Evolutionary conservation across 2,888 invertebrate genomes (phyloP).

Genomic region (Dolichomitus sp.): DNA sequence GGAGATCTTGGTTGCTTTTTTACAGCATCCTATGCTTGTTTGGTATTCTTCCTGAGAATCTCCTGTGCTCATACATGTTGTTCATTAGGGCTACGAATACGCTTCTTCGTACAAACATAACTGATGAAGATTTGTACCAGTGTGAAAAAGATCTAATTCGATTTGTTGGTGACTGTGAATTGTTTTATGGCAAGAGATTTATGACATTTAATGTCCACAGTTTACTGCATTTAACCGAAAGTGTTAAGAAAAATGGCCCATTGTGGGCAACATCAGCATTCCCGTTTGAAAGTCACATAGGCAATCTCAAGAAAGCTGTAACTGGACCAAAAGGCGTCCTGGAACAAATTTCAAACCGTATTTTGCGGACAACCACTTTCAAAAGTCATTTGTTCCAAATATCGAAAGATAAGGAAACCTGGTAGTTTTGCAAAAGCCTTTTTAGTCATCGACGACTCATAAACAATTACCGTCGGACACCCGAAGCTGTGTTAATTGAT

Average conservation of each 20-base stretch:
- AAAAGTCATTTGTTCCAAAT: too few relatives aligned
- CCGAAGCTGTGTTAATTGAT: neutral
- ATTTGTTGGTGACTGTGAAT: constrained; percentile 63
- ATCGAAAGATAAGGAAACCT: neutral
- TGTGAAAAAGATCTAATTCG: constrained; percentile 60
- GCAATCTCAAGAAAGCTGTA: neutral
- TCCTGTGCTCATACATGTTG: constrained; percentile 11
- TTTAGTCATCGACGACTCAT: neutral
- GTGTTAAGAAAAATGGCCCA: constrained; percentile 61
- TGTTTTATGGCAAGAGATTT: constrained; percentile 45
- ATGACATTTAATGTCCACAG: constrained; percentile 69
- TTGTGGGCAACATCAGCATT: constrained; percentile 65
- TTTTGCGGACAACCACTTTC: neutral
- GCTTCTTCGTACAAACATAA: constrained; percentile 54
- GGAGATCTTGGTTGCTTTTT: neutral
- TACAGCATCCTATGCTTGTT: constrained; percentile 3
- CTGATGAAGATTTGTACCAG: constrained; percentile 52
- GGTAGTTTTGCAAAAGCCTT: neutral
- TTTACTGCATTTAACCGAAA: constrained; percentile 57
- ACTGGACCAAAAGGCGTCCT: neutral
- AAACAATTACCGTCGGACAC: neutral
- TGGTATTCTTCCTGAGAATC: constrained; percentile 9
- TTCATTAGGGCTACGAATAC: constrained; percentile 51
- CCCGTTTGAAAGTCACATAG: constrained; percentile 53
- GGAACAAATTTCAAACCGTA: neutral